Evolutionary conservation across 2,113 vertebrate species (phyloP), one percentile per base, ranked within the genome.

Genomic region (Uria aalge): DNA sequence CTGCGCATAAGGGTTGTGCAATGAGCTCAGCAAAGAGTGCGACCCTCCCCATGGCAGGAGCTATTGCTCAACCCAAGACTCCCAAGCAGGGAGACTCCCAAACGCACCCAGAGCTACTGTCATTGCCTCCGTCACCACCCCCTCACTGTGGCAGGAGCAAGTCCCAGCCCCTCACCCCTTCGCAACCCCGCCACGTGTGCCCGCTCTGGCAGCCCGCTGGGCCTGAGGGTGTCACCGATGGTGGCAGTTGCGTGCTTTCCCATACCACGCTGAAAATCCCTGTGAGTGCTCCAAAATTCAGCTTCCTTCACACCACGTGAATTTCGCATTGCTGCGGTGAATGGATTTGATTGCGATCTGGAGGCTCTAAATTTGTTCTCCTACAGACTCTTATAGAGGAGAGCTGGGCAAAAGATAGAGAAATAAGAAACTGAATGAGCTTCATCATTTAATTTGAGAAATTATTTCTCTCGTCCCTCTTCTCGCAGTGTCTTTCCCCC

Each of bases 141-240:
- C 21, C 19, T 84, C 13, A 6, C 13, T 0, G 0, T 8, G 32
- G 38, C 57, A 73, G 63, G 11, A 62, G 40, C 53, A 86, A 32
- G 7, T 52, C 43, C 67, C 90, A 64, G 36, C 45, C 60, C 34
- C 18, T 73, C 15, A 15, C 4, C 40, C 56, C 15, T 41, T 50
- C 63, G 5, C 47, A 30, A 1, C 29, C 74, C 3, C 0, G 0
- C 9, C 5, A 1, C 5, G 0, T 30, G 34, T 72, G 47, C 60
- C 43, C 3, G 2, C 52, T 45, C 81, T 12, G n/a, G n/a, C 62
- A 74, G 38, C 43, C 68, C 2, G 1, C n/a, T 17, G 48, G 69
- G 15, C 11, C 6, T 1, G 1, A 34, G 89, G 45, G 34, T 66
- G 59, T 55, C 81, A 48, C 63, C 0, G 0, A 26, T 22, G 17